Percentiles rank a stretch among this genome's conserved stretches.
phyloP scores from a whole-genome alignment of 2,888 invertebrate genomes.

The Conomelus anceps region DNA sequence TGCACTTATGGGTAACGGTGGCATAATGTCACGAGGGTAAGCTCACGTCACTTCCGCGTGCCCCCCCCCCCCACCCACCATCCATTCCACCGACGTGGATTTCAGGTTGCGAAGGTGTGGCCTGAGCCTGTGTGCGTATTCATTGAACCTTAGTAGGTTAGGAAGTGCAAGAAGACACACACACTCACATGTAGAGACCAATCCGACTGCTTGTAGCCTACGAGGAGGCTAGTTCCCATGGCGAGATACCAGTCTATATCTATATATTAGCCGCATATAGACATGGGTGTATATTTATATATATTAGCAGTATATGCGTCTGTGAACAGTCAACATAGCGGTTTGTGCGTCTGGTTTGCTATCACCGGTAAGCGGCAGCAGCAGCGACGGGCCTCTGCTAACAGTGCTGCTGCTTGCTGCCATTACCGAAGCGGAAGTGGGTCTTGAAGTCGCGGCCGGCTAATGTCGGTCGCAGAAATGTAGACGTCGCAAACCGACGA shows the following conservation, averaged over 20 bases:
- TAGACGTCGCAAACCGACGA: neutral
- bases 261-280: neutral
- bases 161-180: neutral
- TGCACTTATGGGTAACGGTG: neutral
- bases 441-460: neutral
- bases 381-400: too few relatives aligned
- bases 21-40: neutral
- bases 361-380: neutral
- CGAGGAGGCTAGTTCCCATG: neutral
- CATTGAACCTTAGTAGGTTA: neutral
- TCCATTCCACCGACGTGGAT: neutral
- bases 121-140: neutral
- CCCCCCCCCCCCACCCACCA: neutral
- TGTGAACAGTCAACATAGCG: neutral
- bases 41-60: neutral
- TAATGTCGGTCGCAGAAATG: neutral
- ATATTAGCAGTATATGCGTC: neutral
- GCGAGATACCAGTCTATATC: neutral
- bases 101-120: neutral
- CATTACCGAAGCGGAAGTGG: neutral
- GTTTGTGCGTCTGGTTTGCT: neutral
- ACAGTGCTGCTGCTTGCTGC: too few relatives aligned
- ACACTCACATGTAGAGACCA: neutral
- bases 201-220: neutral
- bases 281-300: neutral